These are phyloP conservation scores for Drosophila planitibia DNA, from an alignment of 2,888 invertebrate genomes.

Conservation along the genomic window DNA sequence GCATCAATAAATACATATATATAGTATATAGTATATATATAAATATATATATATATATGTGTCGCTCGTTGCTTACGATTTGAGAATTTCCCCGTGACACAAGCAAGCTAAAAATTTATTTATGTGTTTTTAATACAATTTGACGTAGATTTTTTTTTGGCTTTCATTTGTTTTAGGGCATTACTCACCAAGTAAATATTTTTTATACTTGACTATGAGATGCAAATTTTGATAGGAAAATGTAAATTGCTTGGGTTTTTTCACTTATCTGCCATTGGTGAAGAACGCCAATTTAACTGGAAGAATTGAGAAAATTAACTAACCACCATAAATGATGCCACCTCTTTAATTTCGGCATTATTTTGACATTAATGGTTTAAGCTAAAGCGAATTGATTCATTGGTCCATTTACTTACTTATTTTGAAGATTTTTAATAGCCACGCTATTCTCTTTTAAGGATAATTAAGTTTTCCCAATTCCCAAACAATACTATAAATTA, in stretches of 20 bases:
- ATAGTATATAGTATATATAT: conserved; percentile 7
- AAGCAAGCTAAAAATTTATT: conserved; percentile 63
- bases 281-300: background rate
- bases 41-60: conserved; percentile 7
- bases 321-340: background rate
- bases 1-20: conserved; percentile 19
- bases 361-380: background rate
- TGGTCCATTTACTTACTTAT: background rate
- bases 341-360: background rate
- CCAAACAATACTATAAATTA: background rate
- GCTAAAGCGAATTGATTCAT: background rate
- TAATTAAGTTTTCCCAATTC: background rate
- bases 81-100: conserved; percentile 56
- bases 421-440: background rate
- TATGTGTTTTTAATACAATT: conserved; percentile 78
- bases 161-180: background rate
- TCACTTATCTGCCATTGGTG: background rate
- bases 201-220: background rate
- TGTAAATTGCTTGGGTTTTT: conserved; percentile 30
- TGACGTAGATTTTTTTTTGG: conserved; percentile 38
- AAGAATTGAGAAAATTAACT: background rate
- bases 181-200: background rate
- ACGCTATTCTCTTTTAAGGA: background rate
- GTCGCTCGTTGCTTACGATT: conserved; percentile 7
- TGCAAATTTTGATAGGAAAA: background rate